These are phyloP conservation scores for Trematocara macrostoma DNA, from an alignment of 2,113 vertebrate genomes.

Conservation along the genomic window DNA sequence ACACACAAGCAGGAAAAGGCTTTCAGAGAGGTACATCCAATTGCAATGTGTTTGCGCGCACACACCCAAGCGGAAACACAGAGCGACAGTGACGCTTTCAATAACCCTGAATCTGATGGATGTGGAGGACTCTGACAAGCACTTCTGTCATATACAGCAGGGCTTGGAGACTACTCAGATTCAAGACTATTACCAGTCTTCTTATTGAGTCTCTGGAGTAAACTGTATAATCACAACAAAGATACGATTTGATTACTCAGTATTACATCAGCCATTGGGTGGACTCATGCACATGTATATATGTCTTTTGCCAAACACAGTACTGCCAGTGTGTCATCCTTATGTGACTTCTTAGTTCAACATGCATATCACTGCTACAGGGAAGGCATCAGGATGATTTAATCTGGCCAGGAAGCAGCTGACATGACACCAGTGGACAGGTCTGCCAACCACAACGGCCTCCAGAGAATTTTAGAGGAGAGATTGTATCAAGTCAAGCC, in stretches of 20 bases:
- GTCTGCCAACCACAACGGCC: constrained; percentile 1
- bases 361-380: neutral
- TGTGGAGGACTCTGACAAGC: constrained; percentile 22
- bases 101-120: constrained; percentile 29
- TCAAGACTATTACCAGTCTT: constrained; percentile 7
- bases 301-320: neutral
- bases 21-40: neutral
- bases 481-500: neutral
- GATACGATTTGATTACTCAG: neutral
- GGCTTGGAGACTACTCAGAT: neutral
- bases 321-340: neutral
- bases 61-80: constrained; percentile 6
- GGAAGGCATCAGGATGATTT: constrained; percentile 12
- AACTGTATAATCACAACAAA: neutral
- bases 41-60: neutral
- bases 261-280: neutral
- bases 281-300: neutral
- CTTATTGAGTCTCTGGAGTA: constrained; percentile 21
- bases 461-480: neutral
- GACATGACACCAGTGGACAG: constrained; percentile 22
- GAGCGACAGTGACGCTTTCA: constrained; percentile 56
- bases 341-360: neutral
- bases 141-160: neutral
- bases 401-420: neutral
- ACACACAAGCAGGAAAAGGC: neutral